phyloP scores from a whole-genome alignment of 2,797 vertebrate species.

The Tympanoctomys barrerae region DNA sequence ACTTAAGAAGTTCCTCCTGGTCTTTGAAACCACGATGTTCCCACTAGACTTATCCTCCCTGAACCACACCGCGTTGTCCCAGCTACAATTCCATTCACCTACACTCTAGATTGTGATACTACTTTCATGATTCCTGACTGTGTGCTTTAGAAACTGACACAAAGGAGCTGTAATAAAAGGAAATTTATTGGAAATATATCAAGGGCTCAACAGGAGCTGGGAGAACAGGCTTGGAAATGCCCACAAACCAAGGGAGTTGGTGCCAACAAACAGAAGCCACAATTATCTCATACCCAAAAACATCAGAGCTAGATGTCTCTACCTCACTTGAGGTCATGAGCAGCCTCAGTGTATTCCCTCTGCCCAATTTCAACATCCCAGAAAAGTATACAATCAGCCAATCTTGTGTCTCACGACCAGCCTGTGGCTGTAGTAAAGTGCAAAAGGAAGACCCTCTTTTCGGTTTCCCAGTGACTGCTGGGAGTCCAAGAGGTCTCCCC shows the following conservation, averaged over 20 bases:
- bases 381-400: neutral
- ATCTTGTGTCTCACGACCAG: neutral
- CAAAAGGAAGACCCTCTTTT: neutral
- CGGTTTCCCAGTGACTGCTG: neutral
- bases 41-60: neutral
- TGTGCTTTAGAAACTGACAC: slow-evolving; percentile 32
- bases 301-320: neutral
- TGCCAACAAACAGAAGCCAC: neutral
- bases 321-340: neutral
- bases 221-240: neutral
- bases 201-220: neutral
- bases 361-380: neutral
- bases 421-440: neutral
- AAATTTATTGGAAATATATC: neutral
- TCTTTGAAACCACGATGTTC: neutral
- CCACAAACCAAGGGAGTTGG: neutral
- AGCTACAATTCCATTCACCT: neutral
- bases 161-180: slow-evolving; percentile 22
- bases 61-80: neutral
- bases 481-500: neutral
- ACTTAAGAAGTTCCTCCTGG: neutral
- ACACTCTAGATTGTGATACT: neutral
- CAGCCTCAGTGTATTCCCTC: neutral
- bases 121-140: neutral
- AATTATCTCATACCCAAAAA: neutral